phyloP scores from a whole-genome alignment of 2,888 invertebrate species.

The Alentia gelatinosa region DNA sequence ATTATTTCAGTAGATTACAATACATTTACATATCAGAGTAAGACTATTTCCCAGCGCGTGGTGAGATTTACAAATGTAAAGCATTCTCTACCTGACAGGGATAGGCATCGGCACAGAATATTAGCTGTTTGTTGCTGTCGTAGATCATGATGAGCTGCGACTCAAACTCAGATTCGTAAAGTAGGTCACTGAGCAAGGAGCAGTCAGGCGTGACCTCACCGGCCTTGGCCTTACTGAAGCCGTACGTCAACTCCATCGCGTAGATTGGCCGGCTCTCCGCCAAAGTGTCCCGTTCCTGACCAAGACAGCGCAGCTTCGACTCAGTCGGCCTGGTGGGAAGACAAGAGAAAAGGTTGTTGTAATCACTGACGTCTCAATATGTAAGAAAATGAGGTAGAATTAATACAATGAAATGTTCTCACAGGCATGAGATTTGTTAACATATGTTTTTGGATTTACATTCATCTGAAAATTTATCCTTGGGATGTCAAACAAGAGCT shows the following conservation, averaged over 20 bases:
- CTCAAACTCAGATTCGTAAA: conserved; percentile 98
- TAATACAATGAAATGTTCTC: too few species aligned
- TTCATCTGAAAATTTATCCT: too few species aligned
- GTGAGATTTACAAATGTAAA: too few species aligned
- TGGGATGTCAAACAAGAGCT: too few species aligned
- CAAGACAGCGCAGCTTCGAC: conserved; percentile 88
- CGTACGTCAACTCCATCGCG: conserved; percentile 92
- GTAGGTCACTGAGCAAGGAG: conserved; percentile 89
- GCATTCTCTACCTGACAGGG: conserved; percentile 72
- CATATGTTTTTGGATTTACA: too few species aligned
- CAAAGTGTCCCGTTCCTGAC: conserved; percentile 89
- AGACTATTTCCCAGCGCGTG: too few species aligned
- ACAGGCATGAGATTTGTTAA: too few species aligned
- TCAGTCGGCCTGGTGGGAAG: conserved; percentile 87
- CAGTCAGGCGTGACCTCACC: conserved; percentile 85
- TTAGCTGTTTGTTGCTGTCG: conserved; percentile 92
- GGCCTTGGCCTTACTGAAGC: conserved; percentile 86
- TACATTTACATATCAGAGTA: too few species aligned
- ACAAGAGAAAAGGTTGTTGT: background rate
- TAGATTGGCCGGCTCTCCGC: conserved; percentile 94
- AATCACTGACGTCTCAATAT: too few species aligned
- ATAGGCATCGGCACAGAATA: conserved; percentile 68
- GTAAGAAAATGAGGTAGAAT: too few species aligned
- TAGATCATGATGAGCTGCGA: conserved; percentile 98
- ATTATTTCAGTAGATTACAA: too few species aligned